Base-by-base conservation (phyloP, 1,140 invertebrate genomes). In the Ips typographus region DNA sequence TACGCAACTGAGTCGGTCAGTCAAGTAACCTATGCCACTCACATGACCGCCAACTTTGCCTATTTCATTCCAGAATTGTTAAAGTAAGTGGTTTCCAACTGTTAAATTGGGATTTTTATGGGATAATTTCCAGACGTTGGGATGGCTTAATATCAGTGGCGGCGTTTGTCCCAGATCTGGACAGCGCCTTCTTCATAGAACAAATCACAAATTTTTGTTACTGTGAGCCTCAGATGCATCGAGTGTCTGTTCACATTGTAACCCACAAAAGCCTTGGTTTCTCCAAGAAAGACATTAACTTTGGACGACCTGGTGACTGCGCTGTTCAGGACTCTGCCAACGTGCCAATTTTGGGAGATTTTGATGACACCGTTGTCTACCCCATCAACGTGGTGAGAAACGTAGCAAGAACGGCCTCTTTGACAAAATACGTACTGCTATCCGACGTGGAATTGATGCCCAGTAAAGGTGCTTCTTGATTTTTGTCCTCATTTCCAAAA, bases 301-400 rank as follows among this genome's bases (percentile, higher is more conserved):
- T 73, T 38, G 42, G 8, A 0, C 61, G 60, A 60, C 72, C 68
- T 4, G 44, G 4, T 49, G 22, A 22, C 22, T 22, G 44, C 3
- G 44, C 44, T 22, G 44, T 2, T 3, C 38, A 70, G 58, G 68
- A 70, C 43, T 70, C 63, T 37, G 65, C 63, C 3, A 42, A 65
- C 39, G n/a, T 65, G 3, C 4, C n/a, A 3, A 52, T 62, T 61
- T 66, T 47, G 40, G 58, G 4, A 5, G 41, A 65, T 36, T 60
- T 47, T 60, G 69, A 71, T 39, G 56, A 71, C 22, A 65, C 69
- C 7, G 6, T 41, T 3, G 1, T 59, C 4, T 93, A 92, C 81
- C 91, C 91, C 0, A 89, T 93, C 67, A 92, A 93, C 74, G 88
- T 92, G 0, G 89, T 85, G 1, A 84, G 91, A 73, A 91, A 91